Base-by-base conservation (phyloP, 2,797 vertebrate genomes). In the Siniperca undulata region DNA sequence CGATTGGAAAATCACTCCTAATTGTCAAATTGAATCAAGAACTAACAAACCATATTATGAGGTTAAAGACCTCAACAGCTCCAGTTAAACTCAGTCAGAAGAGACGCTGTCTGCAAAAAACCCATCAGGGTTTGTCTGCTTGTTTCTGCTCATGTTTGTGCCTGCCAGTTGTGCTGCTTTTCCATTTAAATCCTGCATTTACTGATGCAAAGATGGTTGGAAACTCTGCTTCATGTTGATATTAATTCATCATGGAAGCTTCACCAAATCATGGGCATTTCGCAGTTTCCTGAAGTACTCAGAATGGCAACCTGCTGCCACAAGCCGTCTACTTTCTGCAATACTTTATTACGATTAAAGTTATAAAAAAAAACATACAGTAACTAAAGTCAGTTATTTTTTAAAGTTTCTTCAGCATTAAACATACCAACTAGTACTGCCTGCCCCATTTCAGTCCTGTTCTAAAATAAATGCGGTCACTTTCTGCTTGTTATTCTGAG, bases 21-120 rank as follows among this genome's bases (percentile, higher is more conserved):
- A 86, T 82, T 79, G 48, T 22, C 73, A 86, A 84, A 92, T 87
- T 82, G 61, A 86, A 89, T 90, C 77, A 87, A 50, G 79, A 74
- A 20, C 75, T 81, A 86, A 89, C 83, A 74, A 89, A 86, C 61
- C 70, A 5, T 68, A 48, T 80, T 69, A 88, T 13, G 66, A 80
- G 79, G 86, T 75, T 73, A 79, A 83, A 67, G 72, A 78, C 2
- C 82, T 87, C n/a, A 19, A 75, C 74, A 75, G 80, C 84, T 80
- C 70, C 72, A 38, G 58, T 69, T 59, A 56, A 65, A 73, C 44
- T 65, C 61, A 0, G 60, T 0, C 19, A 44, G 69, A 55, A 16
- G 58, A 72, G 40, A 67, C 7, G 0, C 24, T 12, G 56, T 2
- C 40, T 48, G 58, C n/a, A 8, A 27, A 14, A 27, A 19, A 70